Evolutionary conservation across 2,888 invertebrate genomes (phyloP), one percentile per base, ranked within the genome.

Genomic region (Poecilobothrus nobilitatus): DNA sequence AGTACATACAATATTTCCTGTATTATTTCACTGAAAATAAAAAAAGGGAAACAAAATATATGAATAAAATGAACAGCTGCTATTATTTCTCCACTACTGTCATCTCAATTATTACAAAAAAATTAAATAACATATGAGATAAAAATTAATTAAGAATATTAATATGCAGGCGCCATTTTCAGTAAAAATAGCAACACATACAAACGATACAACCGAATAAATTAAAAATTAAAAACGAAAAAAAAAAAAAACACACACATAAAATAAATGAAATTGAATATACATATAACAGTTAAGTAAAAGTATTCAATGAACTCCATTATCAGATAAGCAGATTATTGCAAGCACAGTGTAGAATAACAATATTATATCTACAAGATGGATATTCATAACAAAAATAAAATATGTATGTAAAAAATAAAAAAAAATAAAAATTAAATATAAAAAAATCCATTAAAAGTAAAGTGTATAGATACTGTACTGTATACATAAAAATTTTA

Each of bases 161-260:
- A 53, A 53, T 53, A 53, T 53, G 53, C 53, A 53, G n/a, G 53
- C 53, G 53, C 53, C 53, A 53, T 53, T 53, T 53, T 53, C 53
- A 12, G 4, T 37, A 7, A 12, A 10, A 37, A 53, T 9, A 53
- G 5, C n/a, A 41, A 41, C 53, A 53, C 9, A 53, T 18, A 53
- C 53, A 53, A 37, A 37, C 2, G 27, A 27, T 27, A 27, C 3
- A 27, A 5, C 12, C 15, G 15, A 41, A 41, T 12, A 15, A 41
- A 41, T 41, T 41, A 41, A 41, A 27, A 41, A 41, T 41, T 53
- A 53, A 53, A 53, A 44, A 44, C 44, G 12, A 44, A 15, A 15
- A 44, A 37, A 37, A 44, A 12, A 6, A 44, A 53, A 53, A 53
- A 53, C 53, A 37, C 1, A 37, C 53, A 53, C 15, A 41, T 2